Base-by-base conservation (phyloP, 2,797 vertebrate genomes). In the Molossus molossus region DNA sequence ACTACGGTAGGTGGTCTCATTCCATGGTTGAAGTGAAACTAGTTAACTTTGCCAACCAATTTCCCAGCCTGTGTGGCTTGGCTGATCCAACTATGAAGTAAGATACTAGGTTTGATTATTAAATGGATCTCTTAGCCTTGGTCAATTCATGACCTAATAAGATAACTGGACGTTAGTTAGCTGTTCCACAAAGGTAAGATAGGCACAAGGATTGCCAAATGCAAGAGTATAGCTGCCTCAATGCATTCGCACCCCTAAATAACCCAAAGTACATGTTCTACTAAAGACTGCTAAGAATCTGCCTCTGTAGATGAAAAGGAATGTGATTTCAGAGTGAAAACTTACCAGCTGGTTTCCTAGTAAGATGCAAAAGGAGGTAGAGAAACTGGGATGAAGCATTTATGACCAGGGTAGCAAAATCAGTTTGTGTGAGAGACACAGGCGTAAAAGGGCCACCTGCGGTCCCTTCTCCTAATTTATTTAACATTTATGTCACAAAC, bases 261-360 rank as follows among this genome's bases (percentile, higher is more conserved):
- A 84, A 94, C 11, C 12, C 17, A 57, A 87, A 87, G 37, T 62
- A 70, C 45, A 53, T 62, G 37, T 86, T 64, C 37, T 76, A 62
- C 29, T 72, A 18, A 21, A 75, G 55, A 18, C 37, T 90, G 67
- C 23, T 91, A n/a, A 94, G 70, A 96, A 87, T 73, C 33, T 87
- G 62, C 64, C 67, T 85, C 70, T 95, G 91, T 77, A 77, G 45
- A 82, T 65, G 55, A 70, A 97, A 87, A 90, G 27, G 14, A 85
- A 48, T 87, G 45, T 25, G 20, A 84, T 69, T 95, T 87, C 25
- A 45, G 6, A 79, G 27, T 80, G 45, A 82, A 92, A 97, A 96
- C 50, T 75, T 94, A 20, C 29, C 27, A 90, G 57, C 13, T 50
- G 57, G 53, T 87, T 93, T 90, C 64, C 53, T 53, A 93, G 57